phyloP scores from a whole-genome alignment of 2,888 invertebrate species.

The Dryocosmus kuriphilus region DNA sequence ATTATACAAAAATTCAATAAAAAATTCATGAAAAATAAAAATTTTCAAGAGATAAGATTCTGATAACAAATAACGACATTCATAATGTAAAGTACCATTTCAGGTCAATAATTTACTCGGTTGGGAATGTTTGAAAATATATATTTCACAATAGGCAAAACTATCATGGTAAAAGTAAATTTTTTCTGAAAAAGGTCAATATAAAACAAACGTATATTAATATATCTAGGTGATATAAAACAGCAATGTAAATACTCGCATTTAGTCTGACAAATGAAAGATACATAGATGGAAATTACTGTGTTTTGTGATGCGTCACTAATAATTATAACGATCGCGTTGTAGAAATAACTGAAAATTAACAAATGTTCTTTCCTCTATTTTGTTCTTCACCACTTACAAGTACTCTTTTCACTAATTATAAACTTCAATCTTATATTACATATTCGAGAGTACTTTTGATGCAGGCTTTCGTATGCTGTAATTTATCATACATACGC shows the following conservation, averaged over 20 bases:
- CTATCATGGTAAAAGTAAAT: slow-evolving; percentile 7
- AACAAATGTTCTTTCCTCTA: slow-evolving; percentile 38
- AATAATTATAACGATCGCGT: slow-evolving; percentile 54
- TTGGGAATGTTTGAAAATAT: slow-evolving; percentile 27
- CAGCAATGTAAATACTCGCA: slow-evolving; percentile 58
- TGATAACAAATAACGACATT: neutral
- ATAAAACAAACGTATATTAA: slow-evolving; percentile 51
- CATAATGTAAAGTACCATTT: slow-evolving; percentile 1
- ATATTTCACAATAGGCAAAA: slow-evolving; percentile 16
- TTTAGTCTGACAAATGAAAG: slow-evolving; percentile 57
- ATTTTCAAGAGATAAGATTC: neutral
- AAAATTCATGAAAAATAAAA: slow-evolving; percentile 23
- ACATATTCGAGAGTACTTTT: slow-evolving; percentile 64
- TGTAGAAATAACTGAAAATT: slow-evolving; percentile 44
- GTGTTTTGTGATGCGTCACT: slow-evolving; percentile 50
- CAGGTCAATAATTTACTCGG: slow-evolving; percentile 19
- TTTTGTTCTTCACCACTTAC: slow-evolving; percentile 43
- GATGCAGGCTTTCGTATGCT: slow-evolving; percentile 54
- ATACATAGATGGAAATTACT: slow-evolving; percentile 54
- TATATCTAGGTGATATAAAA: slow-evolving; percentile 60
- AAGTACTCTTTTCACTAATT: slow-evolving; percentile 48
- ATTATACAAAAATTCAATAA: slow-evolving; percentile 24
- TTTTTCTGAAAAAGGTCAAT: slow-evolving; percentile 42
- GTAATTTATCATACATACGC: slow-evolving; percentile 56
- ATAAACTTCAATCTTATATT: slow-evolving; percentile 63